phyloP scores from a whole-genome alignment of 2,113 vertebrate genomes.

The Xiphorhynchus elegans region DNA sequence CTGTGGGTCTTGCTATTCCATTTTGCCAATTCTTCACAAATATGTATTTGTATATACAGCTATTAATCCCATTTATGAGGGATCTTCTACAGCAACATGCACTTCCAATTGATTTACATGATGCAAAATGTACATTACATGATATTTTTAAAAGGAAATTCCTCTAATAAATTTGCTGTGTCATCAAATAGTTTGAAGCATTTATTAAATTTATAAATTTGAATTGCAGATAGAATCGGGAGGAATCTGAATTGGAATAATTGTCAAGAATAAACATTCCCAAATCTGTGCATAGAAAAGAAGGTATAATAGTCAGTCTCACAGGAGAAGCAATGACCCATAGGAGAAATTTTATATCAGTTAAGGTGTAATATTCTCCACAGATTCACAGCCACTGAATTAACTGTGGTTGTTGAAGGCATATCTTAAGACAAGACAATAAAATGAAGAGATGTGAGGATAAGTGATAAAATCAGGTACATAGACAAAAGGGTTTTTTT shows the following conservation, averaged over 20 bases:
- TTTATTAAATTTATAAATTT: not conserved
- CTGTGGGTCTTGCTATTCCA: not conserved
- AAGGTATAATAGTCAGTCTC: not conserved
- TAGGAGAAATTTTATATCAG: not conserved
- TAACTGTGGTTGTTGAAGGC: not conserved
- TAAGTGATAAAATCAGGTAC: not conserved
- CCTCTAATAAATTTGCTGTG: not conserved
- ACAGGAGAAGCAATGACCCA: not conserved
- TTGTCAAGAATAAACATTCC: not conserved
- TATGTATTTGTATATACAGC: not conserved
- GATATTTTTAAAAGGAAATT: not conserved
- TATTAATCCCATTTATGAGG: not conserved
- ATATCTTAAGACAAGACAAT: not conserved
- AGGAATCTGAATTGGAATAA: not conserved
- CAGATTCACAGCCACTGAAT: not conserved
- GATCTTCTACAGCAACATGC: not conserved
- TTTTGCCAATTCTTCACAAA: not conserved
- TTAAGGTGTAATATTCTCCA: not conserved
- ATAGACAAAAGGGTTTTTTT: not conserved
- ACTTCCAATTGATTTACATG: not conserved
- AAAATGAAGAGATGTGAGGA: accelerated
- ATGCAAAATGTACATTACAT: not conserved
- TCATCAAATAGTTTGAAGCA: not conserved
- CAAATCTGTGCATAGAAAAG: not conserved
- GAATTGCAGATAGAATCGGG: not conserved